phyloP scores from a whole-genome alignment of 2,797 vertebrate genomes.

The Hyperoplus lanceolatus region DNA sequence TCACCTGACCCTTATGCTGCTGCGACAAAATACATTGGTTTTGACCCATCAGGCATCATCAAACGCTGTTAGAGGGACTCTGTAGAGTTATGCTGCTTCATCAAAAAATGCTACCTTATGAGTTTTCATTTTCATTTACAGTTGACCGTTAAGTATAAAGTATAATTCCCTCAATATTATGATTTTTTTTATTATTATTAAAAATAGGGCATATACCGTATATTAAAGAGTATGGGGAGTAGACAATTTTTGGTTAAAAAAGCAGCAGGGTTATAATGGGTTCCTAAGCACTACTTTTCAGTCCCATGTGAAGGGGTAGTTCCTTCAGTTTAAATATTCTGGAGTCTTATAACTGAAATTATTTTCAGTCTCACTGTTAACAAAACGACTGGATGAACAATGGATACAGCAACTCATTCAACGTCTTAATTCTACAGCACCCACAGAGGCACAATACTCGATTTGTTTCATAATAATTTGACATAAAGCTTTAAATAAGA shows the following conservation, averaged over 20 bases:
- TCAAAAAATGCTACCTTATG: no score
- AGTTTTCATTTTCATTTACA: no score
- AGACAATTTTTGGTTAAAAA: background rate
- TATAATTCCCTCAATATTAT: no score
- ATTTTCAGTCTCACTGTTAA: background rate
- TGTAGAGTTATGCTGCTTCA: background rate
- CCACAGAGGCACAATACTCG: background rate
- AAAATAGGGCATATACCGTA: no score
- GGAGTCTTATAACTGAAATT: background rate
- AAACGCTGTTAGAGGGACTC: background rate
- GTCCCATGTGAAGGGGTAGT: background rate
- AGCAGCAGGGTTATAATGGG: background rate
- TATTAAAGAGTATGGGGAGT: no score
- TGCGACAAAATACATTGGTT: background rate
- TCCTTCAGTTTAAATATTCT: constrained; percentile 3
- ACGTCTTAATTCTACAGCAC: background rate
- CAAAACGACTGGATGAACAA: background rate
- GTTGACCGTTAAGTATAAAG: no score
- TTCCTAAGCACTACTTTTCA: background rate
- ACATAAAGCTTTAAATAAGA: background rate
- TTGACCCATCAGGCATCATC: constrained; percentile 18
- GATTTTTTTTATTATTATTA: no score
- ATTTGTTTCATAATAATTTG: background rate
- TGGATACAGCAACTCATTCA: background rate
- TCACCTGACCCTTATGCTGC: constrained; percentile 28